A percentile compares a stretch with the other conserved stretches of the same genome.
phyloP scores from a whole-genome alignment of 64 coral and sea anemone species.

The Astreopora myriophthalma region DNA sequence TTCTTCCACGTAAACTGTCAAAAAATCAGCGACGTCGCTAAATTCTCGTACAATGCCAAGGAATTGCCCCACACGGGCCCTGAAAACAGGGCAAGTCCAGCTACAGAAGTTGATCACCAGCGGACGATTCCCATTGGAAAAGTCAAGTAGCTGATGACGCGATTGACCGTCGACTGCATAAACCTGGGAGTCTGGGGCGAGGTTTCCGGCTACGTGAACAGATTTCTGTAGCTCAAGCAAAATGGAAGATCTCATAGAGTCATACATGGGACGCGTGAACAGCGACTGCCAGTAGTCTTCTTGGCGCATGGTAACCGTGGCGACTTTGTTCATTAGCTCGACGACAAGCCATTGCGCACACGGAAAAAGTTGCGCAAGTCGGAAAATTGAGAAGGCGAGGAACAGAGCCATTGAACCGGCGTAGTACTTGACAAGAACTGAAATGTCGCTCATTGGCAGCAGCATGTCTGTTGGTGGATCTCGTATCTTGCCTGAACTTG shows the following conservation, averaged over 20 bases:
- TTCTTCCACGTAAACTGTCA: conserved; percentile 77
- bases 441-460: not conserved
- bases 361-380: conserved; percentile 34
- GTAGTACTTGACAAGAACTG: conserved; percentile 18
- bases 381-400: conserved; percentile 24
- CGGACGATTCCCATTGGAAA: conserved; percentile 32
- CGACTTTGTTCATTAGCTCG: conserved; percentile 42
- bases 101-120: conserved; percentile 84
- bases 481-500: not conserved
- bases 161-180: conserved; percentile 54
- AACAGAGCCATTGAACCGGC: conserved; percentile 18
- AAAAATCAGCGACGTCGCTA: conserved; percentile 69
- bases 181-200: conserved; percentile 59
- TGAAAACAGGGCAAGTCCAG: conserved; percentile 87
- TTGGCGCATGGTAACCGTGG: conserved; percentile 35
- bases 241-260: conserved; percentile 37
- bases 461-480: not conserved
- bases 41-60: conserved; percentile 62
- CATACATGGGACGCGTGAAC: conserved; percentile 74
- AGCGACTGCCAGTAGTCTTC: conserved; percentile 70
- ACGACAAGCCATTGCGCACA: conserved; percentile 31
- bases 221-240: conserved; percentile 59
- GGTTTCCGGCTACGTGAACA: not conserved
- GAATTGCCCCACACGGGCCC: conserved; percentile 49
- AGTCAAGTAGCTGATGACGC: conserved; percentile 43